These are phyloP conservation scores for Cathartes aura DNA, from an alignment of 2,113 vertebrate genomes.

Conservation along the genomic window DNA sequence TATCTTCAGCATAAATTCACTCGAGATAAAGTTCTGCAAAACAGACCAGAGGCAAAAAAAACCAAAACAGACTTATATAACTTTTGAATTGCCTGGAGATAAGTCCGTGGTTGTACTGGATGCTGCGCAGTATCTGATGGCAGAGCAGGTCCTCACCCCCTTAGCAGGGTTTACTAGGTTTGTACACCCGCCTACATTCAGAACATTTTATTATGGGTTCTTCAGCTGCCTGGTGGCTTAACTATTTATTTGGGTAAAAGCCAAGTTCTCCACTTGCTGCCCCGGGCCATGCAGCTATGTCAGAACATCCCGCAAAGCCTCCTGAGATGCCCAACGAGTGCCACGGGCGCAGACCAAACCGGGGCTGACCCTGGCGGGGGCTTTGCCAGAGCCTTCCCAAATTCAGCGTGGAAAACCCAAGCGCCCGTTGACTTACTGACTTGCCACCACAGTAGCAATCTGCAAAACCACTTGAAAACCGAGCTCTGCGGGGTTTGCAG, in stretches of 20 bases:
- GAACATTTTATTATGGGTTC: conserved; percentile 60
- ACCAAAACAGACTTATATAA: background rate
- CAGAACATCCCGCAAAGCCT: conserved; percentile 4
- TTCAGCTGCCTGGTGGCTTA: conserved; percentile 50
- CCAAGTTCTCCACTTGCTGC: conserved; percentile 1
- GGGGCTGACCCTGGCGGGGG: background rate
- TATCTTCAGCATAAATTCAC: background rate
- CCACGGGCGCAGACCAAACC: background rate
- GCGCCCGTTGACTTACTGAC: background rate
- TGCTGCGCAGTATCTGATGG: background rate
- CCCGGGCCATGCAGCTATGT: background rate
- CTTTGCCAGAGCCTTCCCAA: background rate
- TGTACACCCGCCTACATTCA: background rate
- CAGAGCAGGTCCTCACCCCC: background rate
- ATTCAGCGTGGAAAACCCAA: background rate
- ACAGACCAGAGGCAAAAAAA: background rate
- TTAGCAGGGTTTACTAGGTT: background rate
- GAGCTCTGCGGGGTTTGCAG: background rate
- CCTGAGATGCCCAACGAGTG: background rate
- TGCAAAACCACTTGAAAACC: background rate
- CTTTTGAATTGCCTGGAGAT: background rate
- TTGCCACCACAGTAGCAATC: background rate
- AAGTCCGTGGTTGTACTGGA: background rate
- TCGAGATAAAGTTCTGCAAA: background rate
- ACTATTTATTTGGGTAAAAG: conserved; percentile 28